Conservation (phyloP, 2,888 invertebrate genomes). For the Augochlorella aurata region DNA sequence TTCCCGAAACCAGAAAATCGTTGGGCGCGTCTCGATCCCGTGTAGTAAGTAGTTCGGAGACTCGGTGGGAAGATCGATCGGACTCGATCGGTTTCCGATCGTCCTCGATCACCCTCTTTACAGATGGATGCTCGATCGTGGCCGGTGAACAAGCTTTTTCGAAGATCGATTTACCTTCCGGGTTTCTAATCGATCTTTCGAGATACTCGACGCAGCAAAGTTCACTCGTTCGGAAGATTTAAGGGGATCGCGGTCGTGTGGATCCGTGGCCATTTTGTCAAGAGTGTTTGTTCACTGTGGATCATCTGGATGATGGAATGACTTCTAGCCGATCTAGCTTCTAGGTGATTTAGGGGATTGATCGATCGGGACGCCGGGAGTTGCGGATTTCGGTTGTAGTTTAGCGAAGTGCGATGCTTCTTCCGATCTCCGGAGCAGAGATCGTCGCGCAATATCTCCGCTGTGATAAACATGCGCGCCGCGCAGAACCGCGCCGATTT, state of each 20-base stretch:
- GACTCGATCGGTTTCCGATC: neutral
- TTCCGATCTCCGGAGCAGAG: neutral
- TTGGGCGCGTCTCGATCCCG: neutral
- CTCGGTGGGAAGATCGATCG: neutral
- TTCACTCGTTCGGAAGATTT: neutral
- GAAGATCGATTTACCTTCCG: neutral
- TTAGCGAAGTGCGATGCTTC: neutral
- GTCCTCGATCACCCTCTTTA: neutral
- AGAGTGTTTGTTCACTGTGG: neutral
- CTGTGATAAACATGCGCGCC: slow-evolving; percentile 31
- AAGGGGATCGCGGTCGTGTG: neutral
- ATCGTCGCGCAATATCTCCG: neutral
- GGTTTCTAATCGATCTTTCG: no score
- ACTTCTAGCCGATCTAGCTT: neutral
- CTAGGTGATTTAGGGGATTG: neutral
- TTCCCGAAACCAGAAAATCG: neutral
- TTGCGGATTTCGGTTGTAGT: neutral
- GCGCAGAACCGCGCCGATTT: slow-evolving; percentile 47
- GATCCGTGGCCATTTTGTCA: neutral
- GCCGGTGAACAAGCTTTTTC: neutral
- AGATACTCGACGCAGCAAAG: no score
- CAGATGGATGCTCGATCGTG: neutral
- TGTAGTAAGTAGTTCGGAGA: neutral
- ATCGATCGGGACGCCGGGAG: neutral
- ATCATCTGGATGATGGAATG: neutral